phyloP scores from a whole-genome alignment of 2,888 invertebrate genomes.

The Trimorus sp. region DNA sequence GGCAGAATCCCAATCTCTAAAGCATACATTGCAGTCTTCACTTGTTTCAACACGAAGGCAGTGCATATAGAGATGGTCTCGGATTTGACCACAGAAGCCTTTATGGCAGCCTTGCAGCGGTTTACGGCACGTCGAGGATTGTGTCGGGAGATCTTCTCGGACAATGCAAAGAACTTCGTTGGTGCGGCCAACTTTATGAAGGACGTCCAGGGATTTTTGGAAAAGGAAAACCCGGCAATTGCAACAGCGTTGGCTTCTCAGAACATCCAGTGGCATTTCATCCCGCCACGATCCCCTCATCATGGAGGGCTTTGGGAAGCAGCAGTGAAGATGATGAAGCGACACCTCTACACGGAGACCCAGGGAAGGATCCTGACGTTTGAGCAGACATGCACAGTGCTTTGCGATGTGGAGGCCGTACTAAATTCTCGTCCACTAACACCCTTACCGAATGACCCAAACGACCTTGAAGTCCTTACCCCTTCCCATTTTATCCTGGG shows the following conservation, averaged over 20 bases:
- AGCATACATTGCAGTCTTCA: constrained; percentile 1
- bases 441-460: too few species aligned
- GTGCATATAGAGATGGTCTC: not conserved
- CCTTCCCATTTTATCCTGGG: too few species aligned
- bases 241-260: not conserved
- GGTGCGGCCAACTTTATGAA: not conserved
- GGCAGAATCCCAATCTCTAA: not conserved
- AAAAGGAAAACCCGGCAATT: not conserved
- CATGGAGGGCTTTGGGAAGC: too few species aligned
- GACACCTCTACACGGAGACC: too few species aligned
- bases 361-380: too few species aligned
- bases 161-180: constrained; percentile 21
- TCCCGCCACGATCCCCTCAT: too few species aligned
- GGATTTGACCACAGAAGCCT: constrained; percentile 4
- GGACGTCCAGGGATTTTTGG: constrained; percentile 10
- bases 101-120: constrained; percentile 15
- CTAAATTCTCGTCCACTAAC: too few species aligned
- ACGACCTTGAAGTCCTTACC: too few species aligned
- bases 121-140: constrained; percentile 19
- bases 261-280: not conserved
- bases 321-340: too few species aligned
- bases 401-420: too few species aligned
- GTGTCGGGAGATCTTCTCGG: constrained; percentile 10
- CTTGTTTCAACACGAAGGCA: constrained; percentile 2
- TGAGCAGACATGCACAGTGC: too few species aligned